phyloP scores from a whole-genome alignment of 2,888 invertebrate genomes.

The Anthophora plumipes region DNA sequence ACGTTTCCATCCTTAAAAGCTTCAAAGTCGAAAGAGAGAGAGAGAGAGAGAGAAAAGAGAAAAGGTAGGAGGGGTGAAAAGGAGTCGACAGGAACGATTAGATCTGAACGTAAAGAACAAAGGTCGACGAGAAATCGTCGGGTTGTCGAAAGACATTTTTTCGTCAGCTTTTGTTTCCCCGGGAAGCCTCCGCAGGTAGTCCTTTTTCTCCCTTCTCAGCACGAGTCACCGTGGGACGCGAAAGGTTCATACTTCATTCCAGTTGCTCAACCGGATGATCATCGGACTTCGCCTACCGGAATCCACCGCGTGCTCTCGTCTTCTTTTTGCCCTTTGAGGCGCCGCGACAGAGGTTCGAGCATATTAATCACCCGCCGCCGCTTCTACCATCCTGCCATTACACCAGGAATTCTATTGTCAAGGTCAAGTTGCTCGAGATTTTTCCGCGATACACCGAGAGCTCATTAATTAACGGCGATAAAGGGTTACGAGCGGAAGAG shows the following conservation, averaged over 20 bases:
- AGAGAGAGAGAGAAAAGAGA: neutral
- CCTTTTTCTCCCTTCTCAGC: slow-evolving; percentile 13
- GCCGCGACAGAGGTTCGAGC: slow-evolving; percentile 49
- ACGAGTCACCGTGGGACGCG: slow-evolving; percentile 21
- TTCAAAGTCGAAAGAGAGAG: neutral
- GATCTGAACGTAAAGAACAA: slow-evolving; percentile 54
- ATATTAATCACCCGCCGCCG: slow-evolving; percentile 51
- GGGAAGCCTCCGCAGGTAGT: slow-evolving; percentile 40
- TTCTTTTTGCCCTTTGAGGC: slow-evolving; percentile 53
- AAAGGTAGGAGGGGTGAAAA: neutral
- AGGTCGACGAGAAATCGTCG: slow-evolving; percentile 42
- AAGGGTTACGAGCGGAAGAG: neutral
- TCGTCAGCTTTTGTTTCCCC: slow-evolving; percentile 56
- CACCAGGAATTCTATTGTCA: slow-evolving; percentile 43
- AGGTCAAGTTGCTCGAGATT: slow-evolving; percentile 43
- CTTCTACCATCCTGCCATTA: slow-evolving; percentile 30
- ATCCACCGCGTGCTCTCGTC: slow-evolving; percentile 33
- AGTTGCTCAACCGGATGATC: slow-evolving; percentile 45
- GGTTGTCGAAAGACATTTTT: slow-evolving; percentile 57
- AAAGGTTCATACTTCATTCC: slow-evolving; percentile 46
- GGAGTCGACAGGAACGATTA: slow-evolving; percentile 29
- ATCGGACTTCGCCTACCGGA: slow-evolving; percentile 53
- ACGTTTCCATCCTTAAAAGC: slow-evolving; percentile 42
- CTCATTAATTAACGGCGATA: slow-evolving; percentile 41
- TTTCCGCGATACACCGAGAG: slow-evolving; percentile 21